Evolutionary conservation across 2,888 invertebrate species (phyloP), one percentile per base, ranked within the genome.

Genomic region (Cactoblastis cactorum): DNA sequence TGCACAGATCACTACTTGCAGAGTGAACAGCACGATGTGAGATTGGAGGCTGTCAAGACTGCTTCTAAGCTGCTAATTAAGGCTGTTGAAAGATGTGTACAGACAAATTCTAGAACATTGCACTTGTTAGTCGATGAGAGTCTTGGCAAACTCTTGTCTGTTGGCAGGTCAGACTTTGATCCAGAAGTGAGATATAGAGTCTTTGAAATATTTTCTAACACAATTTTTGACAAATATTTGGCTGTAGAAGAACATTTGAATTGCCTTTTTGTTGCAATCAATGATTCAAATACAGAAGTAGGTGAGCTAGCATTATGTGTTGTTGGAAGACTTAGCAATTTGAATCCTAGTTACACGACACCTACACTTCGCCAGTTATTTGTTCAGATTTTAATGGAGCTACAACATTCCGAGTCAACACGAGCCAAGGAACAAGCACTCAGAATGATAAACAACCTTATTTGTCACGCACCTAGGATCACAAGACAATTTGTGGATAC

Each of bases 321-420:
- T 0, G 95, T 98, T 45, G 98, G 98, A 0, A 90, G 98, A 56
- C 85, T 99, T 53, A 97, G 98, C 66, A 93, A 94, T 46, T 94
- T 98, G 80, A 99, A 99, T 89, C 99, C 99, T 0, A 98, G 99
- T 1, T 98, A 98, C 74, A 97, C 99, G 1, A 97, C 98, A 92
- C 99, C 99, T 0, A 96, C 96, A 28, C 90, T 99, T 24, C 91
- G 99, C 24, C 97, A 98, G 76, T 93, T 96, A 11, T 92, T 99
- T 52, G 95, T 99, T 12, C 94, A 98, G 91, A 92, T 98, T 54
- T 86, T 99, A 37, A 97, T 97, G 15, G 98, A 98, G 77, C 80
- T 99, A 54, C 97, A 98, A 69, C 95, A 98, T 84, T 98, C 98
- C 28, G 98, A 98, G 43, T 95, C 98, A 73, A 96, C 97, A 11